A percentile compares a stretch with the other conserved stretches of the same genome.
Conservation (phyloP, 2,797 vertebrate species). For the Linurgus olivaceus region DNA sequence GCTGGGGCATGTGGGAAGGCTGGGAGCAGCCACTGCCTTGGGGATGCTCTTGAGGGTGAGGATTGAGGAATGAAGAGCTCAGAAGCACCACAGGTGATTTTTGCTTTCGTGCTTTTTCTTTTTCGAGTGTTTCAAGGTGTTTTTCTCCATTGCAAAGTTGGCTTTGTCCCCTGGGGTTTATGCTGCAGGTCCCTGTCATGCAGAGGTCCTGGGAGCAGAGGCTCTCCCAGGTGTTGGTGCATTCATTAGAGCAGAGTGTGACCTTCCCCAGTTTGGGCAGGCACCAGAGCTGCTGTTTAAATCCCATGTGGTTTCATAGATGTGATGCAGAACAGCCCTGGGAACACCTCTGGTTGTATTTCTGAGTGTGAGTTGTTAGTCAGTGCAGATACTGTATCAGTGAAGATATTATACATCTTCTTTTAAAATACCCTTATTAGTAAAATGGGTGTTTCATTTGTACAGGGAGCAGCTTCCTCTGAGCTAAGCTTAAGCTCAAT, state of each 20-base stretch:
- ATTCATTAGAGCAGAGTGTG: not conserved
- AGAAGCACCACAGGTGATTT: not conserved
- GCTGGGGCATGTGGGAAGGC: not conserved
- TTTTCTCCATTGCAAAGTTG: not conserved
- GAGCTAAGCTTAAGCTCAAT: constrained; percentile 48
- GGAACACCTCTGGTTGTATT: not conserved
- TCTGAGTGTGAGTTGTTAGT: not conserved
- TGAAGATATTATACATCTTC: not conserved
- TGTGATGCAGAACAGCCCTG: not conserved
- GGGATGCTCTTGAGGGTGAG: not conserved
- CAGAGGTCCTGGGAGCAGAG: not conserved
- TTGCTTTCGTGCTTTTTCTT: not conserved
- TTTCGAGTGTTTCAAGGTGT: not conserved
- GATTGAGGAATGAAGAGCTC: not conserved
- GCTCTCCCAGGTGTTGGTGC: not conserved
- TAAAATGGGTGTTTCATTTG: constrained; percentile 12
- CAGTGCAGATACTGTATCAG: not conserved
- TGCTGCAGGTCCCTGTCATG: not conserved
- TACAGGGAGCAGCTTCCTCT: not conserved
- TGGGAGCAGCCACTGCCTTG: not conserved
- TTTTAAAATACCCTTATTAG: not conserved
- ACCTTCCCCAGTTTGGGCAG: not conserved
- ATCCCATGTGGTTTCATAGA: not conserved
- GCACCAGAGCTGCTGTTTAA: not conserved
- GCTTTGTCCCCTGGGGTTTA: not conserved